These are phyloP conservation scores for Alfaro cultratus DNA, from an alignment of 2,797 vertebrate species.

Conservation along the genomic window DNA sequence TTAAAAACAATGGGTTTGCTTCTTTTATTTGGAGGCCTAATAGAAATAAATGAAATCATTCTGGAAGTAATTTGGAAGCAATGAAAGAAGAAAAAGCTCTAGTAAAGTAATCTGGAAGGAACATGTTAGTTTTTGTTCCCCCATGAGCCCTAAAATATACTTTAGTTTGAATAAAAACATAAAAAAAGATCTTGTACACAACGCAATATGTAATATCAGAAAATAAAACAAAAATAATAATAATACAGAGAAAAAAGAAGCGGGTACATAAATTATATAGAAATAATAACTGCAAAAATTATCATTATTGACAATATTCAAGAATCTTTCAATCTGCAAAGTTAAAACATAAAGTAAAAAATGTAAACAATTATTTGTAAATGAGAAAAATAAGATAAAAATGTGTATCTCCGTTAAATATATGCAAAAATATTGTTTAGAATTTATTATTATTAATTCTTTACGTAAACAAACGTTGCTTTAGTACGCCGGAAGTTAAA, in stretches of 20 bases:
- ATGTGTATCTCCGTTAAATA: background rate
- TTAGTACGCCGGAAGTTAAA: constrained; percentile 23
- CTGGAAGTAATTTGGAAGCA: background rate
- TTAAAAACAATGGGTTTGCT: background rate
- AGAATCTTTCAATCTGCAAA: background rate
- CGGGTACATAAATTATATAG: background rate
- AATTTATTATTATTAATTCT: background rate
- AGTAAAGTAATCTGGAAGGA: background rate
- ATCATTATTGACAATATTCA: background rate
- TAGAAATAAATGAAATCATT: background rate
- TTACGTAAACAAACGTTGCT: background rate
- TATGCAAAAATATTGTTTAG: background rate
- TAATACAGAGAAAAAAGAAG: background rate
- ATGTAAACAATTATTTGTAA: background rate
- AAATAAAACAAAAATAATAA: background rate
- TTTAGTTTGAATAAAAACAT: background rate
- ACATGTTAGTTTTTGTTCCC: background rate
- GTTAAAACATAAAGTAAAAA: background rate
- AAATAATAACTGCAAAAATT: background rate
- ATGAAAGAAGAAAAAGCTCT: background rate
- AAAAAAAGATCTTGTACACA: background rate
- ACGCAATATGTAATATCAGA: background rate
- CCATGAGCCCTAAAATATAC: background rate
- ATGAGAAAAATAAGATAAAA: background rate
- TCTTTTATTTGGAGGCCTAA: background rate